Percentiles rank a stretch among this genome's conserved stretches.
Evolutionary conservation across 1,140 invertebrate genomes (phyloP).

Genomic region (Bombus breviceps): DNA sequence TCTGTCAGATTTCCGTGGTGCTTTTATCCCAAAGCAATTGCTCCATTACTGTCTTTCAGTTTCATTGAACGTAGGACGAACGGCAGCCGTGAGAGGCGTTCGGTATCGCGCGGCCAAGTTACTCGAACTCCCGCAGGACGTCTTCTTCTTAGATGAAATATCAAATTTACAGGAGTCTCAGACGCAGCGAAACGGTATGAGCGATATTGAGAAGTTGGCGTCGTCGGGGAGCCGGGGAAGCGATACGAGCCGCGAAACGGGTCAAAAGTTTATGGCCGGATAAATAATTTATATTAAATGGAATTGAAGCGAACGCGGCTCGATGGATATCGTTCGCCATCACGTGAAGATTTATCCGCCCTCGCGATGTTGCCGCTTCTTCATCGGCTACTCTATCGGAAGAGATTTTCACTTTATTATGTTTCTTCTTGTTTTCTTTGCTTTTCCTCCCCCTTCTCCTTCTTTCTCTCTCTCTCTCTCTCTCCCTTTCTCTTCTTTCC

Average conservation of each 20-base stretch:
- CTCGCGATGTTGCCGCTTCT: not conserved
- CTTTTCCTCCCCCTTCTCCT: not conserved
- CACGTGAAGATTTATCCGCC: slow-evolving; percentile 29
- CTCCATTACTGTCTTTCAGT: slow-evolving; percentile 14
- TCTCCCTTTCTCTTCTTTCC: not conserved
- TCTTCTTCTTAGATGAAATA: slow-evolving; percentile 44
- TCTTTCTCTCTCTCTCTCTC: too few relatives aligned
- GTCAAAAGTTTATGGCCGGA: slow-evolving; percentile 49
- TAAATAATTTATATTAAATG: slow-evolving; percentile 58
- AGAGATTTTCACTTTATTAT: slow-evolving; percentile 39
- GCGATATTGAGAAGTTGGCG: slow-evolving; percentile 37
- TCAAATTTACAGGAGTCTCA: slow-evolving; percentile 48
- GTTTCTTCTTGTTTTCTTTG: not conserved
- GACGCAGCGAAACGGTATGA: slow-evolving; percentile 18
- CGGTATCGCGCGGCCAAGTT: slow-evolving; percentile 9
- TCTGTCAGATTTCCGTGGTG: not conserved
- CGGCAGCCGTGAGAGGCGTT: not conserved
- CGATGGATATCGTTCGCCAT: not conserved
- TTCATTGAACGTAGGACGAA: not conserved
- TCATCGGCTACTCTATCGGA: not conserved
- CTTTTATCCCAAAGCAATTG: not conserved
- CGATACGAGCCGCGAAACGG: slow-evolving; percentile 48
- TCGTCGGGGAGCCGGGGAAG: not conserved
- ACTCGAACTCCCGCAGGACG: slow-evolving; percentile 38
- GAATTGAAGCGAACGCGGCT: slow-evolving; percentile 21